Conservation (phyloP, 1,140 invertebrate genomes). For the Proctacanthus coquilletti region DNA sequence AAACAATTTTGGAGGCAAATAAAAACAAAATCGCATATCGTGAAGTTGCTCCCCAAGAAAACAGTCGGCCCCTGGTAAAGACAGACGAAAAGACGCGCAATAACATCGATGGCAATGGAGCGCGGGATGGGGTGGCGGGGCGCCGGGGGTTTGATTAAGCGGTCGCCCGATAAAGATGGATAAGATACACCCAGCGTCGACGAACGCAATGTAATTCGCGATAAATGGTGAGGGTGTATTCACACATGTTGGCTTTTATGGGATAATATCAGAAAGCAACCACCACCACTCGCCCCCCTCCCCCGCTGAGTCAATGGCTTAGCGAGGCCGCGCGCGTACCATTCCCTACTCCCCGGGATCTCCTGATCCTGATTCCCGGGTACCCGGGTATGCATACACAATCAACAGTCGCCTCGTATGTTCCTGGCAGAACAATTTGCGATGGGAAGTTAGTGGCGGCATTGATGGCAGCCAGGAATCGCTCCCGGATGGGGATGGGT, state of each 20-base stretch:
- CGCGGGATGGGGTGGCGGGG: no score
- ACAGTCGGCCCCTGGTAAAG: no score
- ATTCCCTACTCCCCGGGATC: background rate
- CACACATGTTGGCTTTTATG: background rate
- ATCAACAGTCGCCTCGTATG: background rate
- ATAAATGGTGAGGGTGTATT: background rate
- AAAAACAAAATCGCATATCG: no score
- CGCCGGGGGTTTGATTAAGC: slow-evolving; percentile 1
- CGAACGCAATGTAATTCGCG: background rate
- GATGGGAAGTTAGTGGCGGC: background rate
- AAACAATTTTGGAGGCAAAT: no score
- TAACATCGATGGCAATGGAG: no score
- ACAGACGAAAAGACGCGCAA: no score
- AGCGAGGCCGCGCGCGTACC: background rate
- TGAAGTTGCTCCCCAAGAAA: no score
- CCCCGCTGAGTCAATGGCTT: background rate
- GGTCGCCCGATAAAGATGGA: background rate
- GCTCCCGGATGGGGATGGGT: background rate
- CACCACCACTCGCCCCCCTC: background rate
- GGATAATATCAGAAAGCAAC: background rate
- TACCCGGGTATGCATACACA: background rate
- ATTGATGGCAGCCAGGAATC: background rate
- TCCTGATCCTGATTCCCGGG: background rate
- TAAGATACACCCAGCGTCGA: background rate
- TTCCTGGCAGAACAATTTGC: background rate